Conservation (phyloP, 2,888 invertebrate species). For the Patella ulyssiponensis region DNA sequence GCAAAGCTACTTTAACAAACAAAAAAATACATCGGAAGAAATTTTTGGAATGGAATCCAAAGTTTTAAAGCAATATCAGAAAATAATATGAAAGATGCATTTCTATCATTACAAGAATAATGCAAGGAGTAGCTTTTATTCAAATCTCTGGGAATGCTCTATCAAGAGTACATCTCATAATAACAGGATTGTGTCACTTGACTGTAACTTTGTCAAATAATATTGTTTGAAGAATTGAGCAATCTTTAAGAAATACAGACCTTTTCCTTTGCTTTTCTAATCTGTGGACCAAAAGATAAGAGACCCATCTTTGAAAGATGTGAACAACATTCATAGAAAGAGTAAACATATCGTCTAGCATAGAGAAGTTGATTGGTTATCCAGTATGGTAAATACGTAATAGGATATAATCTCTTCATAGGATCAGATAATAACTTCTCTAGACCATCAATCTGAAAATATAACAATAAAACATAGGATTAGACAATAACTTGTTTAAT, state of each 20-base stretch:
- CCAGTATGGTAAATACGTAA: slow-evolving; percentile 76
- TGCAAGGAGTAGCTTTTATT: too few relatives aligned
- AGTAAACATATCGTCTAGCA: slow-evolving; percentile 77
- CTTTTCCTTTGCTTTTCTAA: slow-evolving; percentile 80
- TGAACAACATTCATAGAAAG: slow-evolving; percentile 76
- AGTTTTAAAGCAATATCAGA: background rate
- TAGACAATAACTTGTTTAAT: too few relatives aligned
- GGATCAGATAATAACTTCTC: slow-evolving; percentile 79
- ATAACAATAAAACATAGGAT: too few relatives aligned
- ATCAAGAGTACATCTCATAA: too few relatives aligned
- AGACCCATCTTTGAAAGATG: slow-evolving; percentile 80
- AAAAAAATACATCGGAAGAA: background rate
- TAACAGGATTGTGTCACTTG: too few relatives aligned
- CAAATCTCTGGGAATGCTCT: too few relatives aligned
- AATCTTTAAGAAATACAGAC: slow-evolving; percentile 63
- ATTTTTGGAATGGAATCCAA: background rate
- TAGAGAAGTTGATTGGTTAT: slow-evolving; percentile 75
- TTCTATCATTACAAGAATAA: too few relatives aligned
- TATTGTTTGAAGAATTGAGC: background rate
- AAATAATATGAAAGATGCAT: too few relatives aligned
- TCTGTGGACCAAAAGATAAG: slow-evolving; percentile 79
- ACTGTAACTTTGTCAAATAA: background rate
- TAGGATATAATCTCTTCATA: slow-evolving; percentile 78
- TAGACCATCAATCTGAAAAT: slow-evolving; percentile 75
- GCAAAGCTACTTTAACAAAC: background rate